Conservation (phyloP, 2,888 invertebrate species). For the Drosophila prostipennis region DNA sequence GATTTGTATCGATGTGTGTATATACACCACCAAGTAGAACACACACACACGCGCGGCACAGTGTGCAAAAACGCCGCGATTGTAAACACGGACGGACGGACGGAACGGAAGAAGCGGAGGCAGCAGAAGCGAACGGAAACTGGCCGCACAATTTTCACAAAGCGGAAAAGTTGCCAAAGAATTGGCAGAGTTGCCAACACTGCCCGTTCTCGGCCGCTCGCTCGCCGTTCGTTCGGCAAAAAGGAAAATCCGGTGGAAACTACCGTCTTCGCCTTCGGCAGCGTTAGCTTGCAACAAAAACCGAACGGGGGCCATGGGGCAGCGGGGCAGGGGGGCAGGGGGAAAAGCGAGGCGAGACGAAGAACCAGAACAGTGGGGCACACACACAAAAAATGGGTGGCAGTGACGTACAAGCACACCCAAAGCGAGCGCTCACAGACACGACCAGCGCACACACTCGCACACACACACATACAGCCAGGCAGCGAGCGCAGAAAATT, state of each 20-base stretch:
- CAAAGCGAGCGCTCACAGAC: constrained; percentile 36
- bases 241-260: constrained; percentile 45
- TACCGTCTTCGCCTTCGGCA: constrained; percentile 6
- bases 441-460: constrained; percentile 15
- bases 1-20: constrained; percentile 24
- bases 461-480: constrained; percentile 23
- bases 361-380: constrained; percentile 18
- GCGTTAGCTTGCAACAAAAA: constrained; percentile 19
- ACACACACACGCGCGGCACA: constrained; percentile 18
- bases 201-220: background rate
- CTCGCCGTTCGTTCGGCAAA: constrained; percentile 19
- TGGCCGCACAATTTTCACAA: constrained; percentile 51
- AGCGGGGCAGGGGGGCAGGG: background rate
- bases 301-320: background rate
- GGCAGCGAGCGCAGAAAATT: constrained; percentile 41
- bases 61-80: constrained; percentile 39
- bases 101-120: constrained; percentile 9
- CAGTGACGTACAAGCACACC: constrained; percentile 36
- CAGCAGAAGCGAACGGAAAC: constrained; percentile 41
- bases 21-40: constrained; percentile 35
- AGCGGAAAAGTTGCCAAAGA: constrained; percentile 53
- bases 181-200: constrained; percentile 51
- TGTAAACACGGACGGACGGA: constrained; percentile 15
- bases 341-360: constrained; percentile 10
- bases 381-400: constrained; percentile 24